These are phyloP conservation scores for Drosophila mayri DNA, from an alignment of 1,140 invertebrate genomes.

Conservation along the genomic window DNA sequence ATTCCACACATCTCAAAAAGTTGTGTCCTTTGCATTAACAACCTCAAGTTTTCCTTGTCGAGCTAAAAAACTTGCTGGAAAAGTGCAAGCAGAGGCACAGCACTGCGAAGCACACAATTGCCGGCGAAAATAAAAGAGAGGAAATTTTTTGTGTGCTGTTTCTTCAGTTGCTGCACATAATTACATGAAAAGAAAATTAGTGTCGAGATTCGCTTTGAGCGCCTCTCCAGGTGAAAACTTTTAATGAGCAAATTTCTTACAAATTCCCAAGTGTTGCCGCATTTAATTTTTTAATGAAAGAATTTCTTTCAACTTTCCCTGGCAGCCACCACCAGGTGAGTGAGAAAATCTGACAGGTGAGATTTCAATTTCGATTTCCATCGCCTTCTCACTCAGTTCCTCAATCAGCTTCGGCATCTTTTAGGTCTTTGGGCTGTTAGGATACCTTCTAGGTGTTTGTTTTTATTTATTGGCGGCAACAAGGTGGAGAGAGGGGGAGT, in stretches of 20 bases:
- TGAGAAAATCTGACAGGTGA: conserved; percentile 27
- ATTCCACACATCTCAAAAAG: conserved; percentile 25
- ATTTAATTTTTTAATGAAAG: conserved; percentile 83
- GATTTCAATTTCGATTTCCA: conserved; percentile 16
- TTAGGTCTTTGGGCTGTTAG: conserved; percentile 14
- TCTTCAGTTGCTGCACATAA: conserved; percentile 68
- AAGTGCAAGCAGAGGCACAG: conserved; percentile 35
- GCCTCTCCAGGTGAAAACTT: conserved; percentile 79
- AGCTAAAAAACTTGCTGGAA: conserved; percentile 28
- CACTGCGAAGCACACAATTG: conserved; percentile 32
- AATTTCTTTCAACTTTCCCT: conserved; percentile 19
- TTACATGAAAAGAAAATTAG: conserved; percentile 80
- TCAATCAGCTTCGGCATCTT: conserved; percentile 47
- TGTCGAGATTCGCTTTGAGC: conserved; percentile 78
- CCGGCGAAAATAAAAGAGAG: conserved; percentile 25
- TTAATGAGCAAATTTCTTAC: conserved; percentile 82
- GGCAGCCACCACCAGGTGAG: not conserved
- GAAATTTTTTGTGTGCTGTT: conserved; percentile 27
- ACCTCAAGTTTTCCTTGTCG: conserved; percentile 33
- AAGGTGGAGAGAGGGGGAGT: conserved; percentile 7
- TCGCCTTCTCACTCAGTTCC: not conserved
- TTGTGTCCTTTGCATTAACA: conserved; percentile 31
- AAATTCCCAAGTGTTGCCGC: conserved; percentile 77
- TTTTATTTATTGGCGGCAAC: conserved; percentile 66
- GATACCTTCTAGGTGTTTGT: conserved; percentile 37